A percentile compares a stretch with the other conserved stretches of the same genome.
Evolutionary conservation across 2,888 invertebrate genomes (phyloP).

Genomic region (Brachynemurus nebulosus): DNA sequence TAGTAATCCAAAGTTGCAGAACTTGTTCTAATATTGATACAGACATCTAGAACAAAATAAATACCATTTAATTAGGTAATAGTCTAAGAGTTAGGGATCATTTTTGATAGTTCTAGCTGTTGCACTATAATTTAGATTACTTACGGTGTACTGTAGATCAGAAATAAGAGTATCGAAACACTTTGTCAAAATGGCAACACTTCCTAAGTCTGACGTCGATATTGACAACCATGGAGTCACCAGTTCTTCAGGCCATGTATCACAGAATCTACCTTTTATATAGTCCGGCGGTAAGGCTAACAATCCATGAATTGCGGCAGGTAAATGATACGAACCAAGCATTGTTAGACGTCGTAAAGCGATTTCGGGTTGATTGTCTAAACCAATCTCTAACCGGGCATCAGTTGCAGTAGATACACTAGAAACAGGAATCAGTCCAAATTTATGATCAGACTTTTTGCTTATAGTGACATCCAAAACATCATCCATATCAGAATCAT

Average conservation of each 20-base stretch:
- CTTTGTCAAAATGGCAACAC: constrained; percentile 46
- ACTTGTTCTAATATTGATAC: constrained; percentile 71
- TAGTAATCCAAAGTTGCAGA: constrained; percentile 72
- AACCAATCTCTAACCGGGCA: constrained; percentile 63
- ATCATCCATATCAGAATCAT: constrained; percentile 71
- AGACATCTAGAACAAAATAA: constrained; percentile 37
- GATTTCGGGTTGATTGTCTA: constrained; percentile 65
- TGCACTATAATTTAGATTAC: constrained; percentile 8
- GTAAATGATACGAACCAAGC: constrained; percentile 46
- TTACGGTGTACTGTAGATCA: constrained; percentile 42
- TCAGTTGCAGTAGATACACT: constrained; percentile 58
- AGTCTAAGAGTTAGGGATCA: not conserved
- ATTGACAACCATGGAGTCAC: constrained; percentile 38
- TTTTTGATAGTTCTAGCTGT: too few species aligned
- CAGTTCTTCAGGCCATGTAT: constrained; percentile 33
- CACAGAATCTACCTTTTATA: constrained; percentile 16
- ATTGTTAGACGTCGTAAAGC: constrained; percentile 55
- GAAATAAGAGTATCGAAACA: constrained; percentile 57
- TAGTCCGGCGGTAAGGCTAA: constrained; percentile 27
- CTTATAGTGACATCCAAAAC: constrained; percentile 50
- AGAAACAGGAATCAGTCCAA: constrained; percentile 16
- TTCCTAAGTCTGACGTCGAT: constrained; percentile 32
- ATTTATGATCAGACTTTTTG: constrained; percentile 13
- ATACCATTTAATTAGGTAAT: not conserved
- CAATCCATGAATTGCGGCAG: constrained; percentile 34